A percentile compares a stretch with the other conserved stretches of the same genome.
These are phyloP conservation scores for Hemibagrus wyckioides DNA, from an alignment of 2,113 vertebrate genomes.

Conservation along the genomic window DNA sequence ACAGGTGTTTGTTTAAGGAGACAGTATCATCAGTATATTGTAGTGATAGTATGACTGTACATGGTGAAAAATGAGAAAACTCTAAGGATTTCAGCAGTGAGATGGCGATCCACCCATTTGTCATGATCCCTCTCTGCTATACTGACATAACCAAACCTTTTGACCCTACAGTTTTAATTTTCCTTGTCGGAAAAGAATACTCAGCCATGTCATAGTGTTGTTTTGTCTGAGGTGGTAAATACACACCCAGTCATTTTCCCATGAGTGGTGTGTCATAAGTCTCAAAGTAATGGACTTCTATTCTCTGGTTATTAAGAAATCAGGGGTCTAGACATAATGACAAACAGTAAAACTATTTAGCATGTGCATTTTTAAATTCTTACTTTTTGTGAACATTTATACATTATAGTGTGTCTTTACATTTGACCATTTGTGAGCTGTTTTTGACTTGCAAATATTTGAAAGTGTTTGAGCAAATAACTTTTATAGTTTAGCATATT, in stretches of 20 bases:
- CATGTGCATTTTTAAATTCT: background rate
- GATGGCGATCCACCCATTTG: background rate
- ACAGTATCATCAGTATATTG: background rate
- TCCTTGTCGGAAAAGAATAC: slow-evolving; percentile 52
- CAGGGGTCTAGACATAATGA: slow-evolving; percentile 9
- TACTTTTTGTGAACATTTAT: background rate
- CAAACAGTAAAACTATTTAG: slow-evolving; percentile 28
- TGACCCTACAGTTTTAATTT: slow-evolving; percentile 19
- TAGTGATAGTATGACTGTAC: background rate
- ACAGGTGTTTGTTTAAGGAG: background rate
- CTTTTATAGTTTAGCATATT: background rate
- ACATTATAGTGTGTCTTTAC: background rate
- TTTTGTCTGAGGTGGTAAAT: slow-evolving; percentile 64
- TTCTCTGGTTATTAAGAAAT: slow-evolving; percentile 37
- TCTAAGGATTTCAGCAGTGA: slow-evolving; percentile 1
- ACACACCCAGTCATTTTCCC: slow-evolving; percentile 61
- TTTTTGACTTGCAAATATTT: background rate
- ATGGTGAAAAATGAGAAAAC: slow-evolving; percentile 7
- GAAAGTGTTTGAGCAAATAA: background rate
- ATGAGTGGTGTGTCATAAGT: slow-evolving; percentile 52
- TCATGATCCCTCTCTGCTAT: background rate
- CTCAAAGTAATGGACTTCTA: slow-evolving; percentile 46
- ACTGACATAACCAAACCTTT: slow-evolving; percentile 22
- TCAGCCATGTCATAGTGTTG: slow-evolving; percentile 49
- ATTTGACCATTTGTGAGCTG: background rate